A percentile compares a stretch with the other conserved stretches of the same genome.
Conservation (phyloP, 92 coral and sea anemone species). For the Nematostella vectensis region DNA sequence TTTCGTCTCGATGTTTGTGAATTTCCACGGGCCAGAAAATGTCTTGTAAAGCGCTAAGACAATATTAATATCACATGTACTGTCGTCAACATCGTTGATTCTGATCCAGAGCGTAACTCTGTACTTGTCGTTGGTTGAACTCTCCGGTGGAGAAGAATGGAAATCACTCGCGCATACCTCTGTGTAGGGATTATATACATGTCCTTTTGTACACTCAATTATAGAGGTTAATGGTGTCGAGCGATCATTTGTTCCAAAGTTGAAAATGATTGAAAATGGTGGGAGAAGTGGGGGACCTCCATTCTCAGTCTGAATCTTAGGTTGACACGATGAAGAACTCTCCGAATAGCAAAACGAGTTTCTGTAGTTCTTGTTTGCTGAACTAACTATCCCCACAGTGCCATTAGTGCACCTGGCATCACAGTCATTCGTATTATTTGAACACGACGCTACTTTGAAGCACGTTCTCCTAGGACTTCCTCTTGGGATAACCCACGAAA, state of each 20-base stretch:
- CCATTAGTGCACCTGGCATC: conserved; percentile 6
- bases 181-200: neutral
- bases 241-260: conserved; percentile 1
- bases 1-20: neutral
- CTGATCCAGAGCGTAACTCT: conserved; percentile 11
- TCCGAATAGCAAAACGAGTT: conserved; percentile 21
- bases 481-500: neutral
- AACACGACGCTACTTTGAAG: neutral
- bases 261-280: conserved; percentile 9
- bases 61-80: neutral
- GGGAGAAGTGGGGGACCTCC: neutral
- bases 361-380: conserved; percentile 5
- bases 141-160: conserved; percentile 1
- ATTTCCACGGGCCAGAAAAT: neutral
- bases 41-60: neutral
- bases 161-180: conserved; percentile 16
- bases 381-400: conserved; percentile 1
- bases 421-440: too few species aligned
- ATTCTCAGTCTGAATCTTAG: too few species aligned
- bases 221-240: too few species aligned
- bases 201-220: too few species aligned
- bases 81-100: too few species aligned
- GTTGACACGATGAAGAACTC: too few species aligned
- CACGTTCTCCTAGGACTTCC: neutral
- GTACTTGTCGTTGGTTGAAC: conserved; percentile 8